Evolutionary conservation across 2,797 vertebrate genomes (phyloP).

Genomic region (Argyrosomus regius): DNA sequence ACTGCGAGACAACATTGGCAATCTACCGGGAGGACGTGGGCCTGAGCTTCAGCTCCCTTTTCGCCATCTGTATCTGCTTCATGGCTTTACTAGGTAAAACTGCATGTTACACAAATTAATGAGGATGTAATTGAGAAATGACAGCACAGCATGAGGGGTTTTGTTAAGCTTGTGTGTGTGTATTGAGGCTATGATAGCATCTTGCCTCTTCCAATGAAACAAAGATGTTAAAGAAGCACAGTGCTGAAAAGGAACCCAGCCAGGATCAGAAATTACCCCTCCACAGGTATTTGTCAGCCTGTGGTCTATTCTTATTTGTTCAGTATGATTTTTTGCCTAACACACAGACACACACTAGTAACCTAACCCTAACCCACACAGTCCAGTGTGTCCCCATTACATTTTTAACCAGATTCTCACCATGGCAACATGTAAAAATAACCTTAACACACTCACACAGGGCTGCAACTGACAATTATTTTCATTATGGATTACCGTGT

Average conservation of each 20-base stretch:
- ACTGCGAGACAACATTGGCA: conserved; percentile 89
- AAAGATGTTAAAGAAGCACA: conserved; percentile 1
- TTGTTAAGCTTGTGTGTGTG: background rate
- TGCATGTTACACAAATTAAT: conserved; percentile 59
- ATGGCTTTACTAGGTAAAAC: conserved; percentile 90
- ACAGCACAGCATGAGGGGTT: background rate
- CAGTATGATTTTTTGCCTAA: background rate
- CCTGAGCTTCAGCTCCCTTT: conserved; percentile 92
- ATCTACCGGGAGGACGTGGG: conserved; percentile 90
- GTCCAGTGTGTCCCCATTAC: background rate
- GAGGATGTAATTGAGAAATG: conserved; percentile 43
- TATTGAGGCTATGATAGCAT: background rate
- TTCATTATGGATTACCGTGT: no score
- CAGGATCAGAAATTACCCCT: background rate
- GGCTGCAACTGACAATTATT: no score
- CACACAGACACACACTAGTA: no score
- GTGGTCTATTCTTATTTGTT: background rate
- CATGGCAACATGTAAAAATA: background rate
- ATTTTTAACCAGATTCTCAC: background rate
- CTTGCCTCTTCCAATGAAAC: background rate
- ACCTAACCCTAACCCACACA: no score
- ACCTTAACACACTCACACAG: no score
- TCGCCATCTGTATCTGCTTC: conserved; percentile 93
- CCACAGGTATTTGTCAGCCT: background rate
- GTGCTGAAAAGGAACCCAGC: background rate